Evolutionary conservation across 2,113 vertebrate species (phyloP), one percentile per base, ranked within the genome.

Genomic region (Microtus richardsoni): DNA sequence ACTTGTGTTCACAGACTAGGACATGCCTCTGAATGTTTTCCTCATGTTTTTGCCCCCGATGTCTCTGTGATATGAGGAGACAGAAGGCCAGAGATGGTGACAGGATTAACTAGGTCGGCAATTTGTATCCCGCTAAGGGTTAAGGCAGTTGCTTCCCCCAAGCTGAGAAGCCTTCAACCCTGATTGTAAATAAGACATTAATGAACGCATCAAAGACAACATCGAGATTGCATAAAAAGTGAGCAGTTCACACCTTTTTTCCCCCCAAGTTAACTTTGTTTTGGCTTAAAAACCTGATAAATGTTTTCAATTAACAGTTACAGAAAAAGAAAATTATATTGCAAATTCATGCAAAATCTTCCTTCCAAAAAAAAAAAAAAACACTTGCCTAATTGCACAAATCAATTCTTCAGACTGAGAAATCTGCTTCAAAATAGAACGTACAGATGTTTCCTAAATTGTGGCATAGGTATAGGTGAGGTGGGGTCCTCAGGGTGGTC

Each of bases 291-390:
- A 98, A 95, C 94, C 96, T 97, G 97, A 97, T 97, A 97, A 97
- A 95, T 96, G 95, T 96, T 98, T 98, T 97, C 97, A 96, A 97
- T 97, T 97, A 97, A 96, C 97, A 97, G 97, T 98, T 97, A 96
- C 97, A 97, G 97, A 97, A 98, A 97, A 97, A 94, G 97, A 96
- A 97, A 97, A 97, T 97, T 89, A 96, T 96, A 96, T 95, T 97
- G 96, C 97, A 97, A 97, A 97, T 97, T 93, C 97, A 97, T 96
- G 97, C 97, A 97, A 97, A 95, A 97, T 95, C 94, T 97, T 94
- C 91, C 95, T 96, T 94, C 73, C 95, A 84, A 83, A 85, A 87
- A 97, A 97, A 93, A 49, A 83, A 97, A 52, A 87, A 97, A 96
- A 91, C 93, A 66, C 88, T 97, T 91, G 96, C 93, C 94, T 97